Evolutionary conservation across 1,140 invertebrate species (phyloP), one percentile per base, ranked within the genome.

Genomic region (Teleopsis dalmanni): DNA sequence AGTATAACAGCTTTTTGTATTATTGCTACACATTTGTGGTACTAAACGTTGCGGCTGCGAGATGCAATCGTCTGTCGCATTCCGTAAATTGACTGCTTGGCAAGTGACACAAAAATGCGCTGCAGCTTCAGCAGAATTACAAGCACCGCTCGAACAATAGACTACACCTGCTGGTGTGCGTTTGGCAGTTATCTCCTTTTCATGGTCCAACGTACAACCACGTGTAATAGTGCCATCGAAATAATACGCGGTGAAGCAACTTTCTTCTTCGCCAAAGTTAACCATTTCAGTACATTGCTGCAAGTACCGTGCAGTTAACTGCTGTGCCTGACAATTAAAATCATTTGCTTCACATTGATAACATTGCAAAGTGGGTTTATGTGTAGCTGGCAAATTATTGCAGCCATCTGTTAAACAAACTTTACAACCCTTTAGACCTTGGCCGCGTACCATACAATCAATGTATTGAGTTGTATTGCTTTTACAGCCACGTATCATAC

Each of bases 401-500:
- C n/a, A n/a, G n/a, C n/a, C n/a, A n/a, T n/a, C n/a, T n/a, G n/a
- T n/a, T n/a, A n/a, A n/a, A n/a, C n/a, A n/a, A n/a, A n/a, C n/a
- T n/a, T n/a, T n/a, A n/a, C n/a, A n/a, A n/a, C n/a, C n/a, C n/a
- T n/a, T n/a, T n/a, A n/a, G n/a, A n/a, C n/a, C n/a, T n/a, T n/a
- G n/a, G n/a, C n/a, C n/a, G n/a, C n/a, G n/a, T n/a, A n/a, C n/a
- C n/a, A n/a, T n/a, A 34, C 63, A 66, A 31, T 63, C 54, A 27
- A 61, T 59, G 50, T 61, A 66, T 0, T 64, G 37, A 7, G 51
- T 45, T 1, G 47, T n/a, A 50, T 63, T 44, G 19, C 57, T 53
- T 9, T 57, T 55, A 35, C 63, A 66, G 9, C 63, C 63, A 9
- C 63, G 53, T 25, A 58, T 46, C 7, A 56, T 38, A 33, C 55